Evolutionary conservation across 1,140 invertebrate genomes (phyloP).

Genomic region (Drosophila bocqueti): DNA sequence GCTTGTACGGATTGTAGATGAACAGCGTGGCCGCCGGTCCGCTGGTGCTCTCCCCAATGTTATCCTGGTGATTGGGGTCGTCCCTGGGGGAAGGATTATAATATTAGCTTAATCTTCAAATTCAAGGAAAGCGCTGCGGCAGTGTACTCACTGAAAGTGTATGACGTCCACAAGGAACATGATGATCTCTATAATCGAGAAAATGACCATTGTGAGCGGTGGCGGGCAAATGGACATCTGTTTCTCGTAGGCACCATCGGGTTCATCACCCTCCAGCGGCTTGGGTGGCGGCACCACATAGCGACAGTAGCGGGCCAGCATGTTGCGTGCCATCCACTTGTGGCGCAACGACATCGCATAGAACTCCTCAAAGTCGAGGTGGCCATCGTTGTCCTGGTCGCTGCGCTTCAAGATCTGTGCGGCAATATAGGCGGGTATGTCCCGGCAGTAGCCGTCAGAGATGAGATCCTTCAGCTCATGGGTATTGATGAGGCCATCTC

Average conservation of each 20-base stretch:
- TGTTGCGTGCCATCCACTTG: slow-evolving; percentile 87
- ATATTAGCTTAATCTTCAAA: too few relatives aligned
- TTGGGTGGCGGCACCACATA: slow-evolving; percentile 87
- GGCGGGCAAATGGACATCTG: slow-evolving; percentile 95
- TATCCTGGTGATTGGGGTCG: slow-evolving; percentile 75
- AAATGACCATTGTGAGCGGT: slow-evolving; percentile 93
- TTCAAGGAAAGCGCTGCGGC: background rate
- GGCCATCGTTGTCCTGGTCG: slow-evolving; percentile 90
- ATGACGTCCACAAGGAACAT: slow-evolving; percentile 89
- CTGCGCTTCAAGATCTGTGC: slow-evolving; percentile 89
- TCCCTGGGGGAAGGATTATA: slow-evolving; percentile 49
- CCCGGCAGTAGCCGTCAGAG: slow-evolving; percentile 87
- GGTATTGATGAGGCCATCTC: slow-evolving; percentile 90
- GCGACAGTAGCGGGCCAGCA: slow-evolving; percentile 87
- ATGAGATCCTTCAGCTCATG: slow-evolving; percentile 89
- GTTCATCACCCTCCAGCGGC: slow-evolving; percentile 85
- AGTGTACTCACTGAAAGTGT: slow-evolving; percentile 77
- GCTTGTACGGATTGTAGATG: slow-evolving; percentile 95
- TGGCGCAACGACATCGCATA: slow-evolving; percentile 90
- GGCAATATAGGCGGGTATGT: slow-evolving; percentile 90
- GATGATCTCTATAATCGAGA: slow-evolving; percentile 90
- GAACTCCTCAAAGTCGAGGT: slow-evolving; percentile 92
- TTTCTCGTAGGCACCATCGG: slow-evolving; percentile 93
- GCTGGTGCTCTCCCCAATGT: slow-evolving; percentile 85
- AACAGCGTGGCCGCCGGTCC: slow-evolving; percentile 92